A percentile compares a stretch with the other conserved stretches of the same genome.
Conservation (phyloP, 2,797 vertebrate species). For the Spinus pinus region DNA sequence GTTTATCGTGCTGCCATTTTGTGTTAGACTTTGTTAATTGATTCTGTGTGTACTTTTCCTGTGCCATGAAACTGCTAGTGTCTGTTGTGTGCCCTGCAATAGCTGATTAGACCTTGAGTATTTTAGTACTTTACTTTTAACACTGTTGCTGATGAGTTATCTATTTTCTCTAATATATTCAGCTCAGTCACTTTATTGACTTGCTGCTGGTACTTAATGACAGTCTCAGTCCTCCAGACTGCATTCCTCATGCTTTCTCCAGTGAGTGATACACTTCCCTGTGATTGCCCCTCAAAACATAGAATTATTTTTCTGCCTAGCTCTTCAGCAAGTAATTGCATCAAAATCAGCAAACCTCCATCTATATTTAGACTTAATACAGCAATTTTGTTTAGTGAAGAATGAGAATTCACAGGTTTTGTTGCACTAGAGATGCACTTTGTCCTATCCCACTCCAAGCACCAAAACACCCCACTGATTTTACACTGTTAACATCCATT, state of each 20-base stretch:
- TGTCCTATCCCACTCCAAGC: not conserved
- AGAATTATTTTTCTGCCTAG: not conserved
- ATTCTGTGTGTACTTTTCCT: not conserved
- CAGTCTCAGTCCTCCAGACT: not conserved
- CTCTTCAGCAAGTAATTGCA: not conserved
- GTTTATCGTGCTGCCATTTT: not conserved
- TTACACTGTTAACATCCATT: not conserved
- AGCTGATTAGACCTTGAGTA: not conserved
- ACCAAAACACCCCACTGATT: not conserved
- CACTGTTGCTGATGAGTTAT: not conserved
- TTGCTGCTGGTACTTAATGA: not conserved
- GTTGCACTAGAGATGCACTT: not conserved
- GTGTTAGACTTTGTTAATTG: not conserved
- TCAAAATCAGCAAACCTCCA: not conserved
- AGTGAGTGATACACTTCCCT: not conserved
- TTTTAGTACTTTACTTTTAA: not conserved
- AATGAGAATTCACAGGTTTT: not conserved
- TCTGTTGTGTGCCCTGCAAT: accelerated
- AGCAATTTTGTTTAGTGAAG: not conserved
- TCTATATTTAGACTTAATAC: not conserved
- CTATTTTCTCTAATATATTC: not conserved
- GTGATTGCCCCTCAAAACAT: not conserved
- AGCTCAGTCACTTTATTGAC: not conserved
- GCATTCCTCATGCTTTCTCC: not conserved
- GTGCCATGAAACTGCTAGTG: not conserved